phyloP scores from a whole-genome alignment of 2,888 invertebrate genomes.

The Amblyjoppa fuscipennis region DNA sequence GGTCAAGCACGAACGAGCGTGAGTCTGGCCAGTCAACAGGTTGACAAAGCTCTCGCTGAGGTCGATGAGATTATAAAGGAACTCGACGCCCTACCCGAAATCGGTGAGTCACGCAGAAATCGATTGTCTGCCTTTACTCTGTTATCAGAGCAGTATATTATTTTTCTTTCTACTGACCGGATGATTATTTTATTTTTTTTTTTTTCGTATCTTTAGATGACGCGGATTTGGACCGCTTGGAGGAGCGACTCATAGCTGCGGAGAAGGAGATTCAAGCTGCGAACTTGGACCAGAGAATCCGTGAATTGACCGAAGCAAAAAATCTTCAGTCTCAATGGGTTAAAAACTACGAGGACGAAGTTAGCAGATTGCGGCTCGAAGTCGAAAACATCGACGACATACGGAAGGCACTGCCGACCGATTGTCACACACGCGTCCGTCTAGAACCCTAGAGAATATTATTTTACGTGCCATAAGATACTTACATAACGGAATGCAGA shows the following conservation, averaged over 20 bases:
- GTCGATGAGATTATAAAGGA: slow-evolving; percentile 92
- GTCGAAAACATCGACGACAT: slow-evolving; percentile 94
- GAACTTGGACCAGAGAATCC: slow-evolving; percentile 92
- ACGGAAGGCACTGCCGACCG: slow-evolving; percentile 91
- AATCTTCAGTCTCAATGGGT: slow-evolving; percentile 88
- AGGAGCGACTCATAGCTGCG: slow-evolving; percentile 89
- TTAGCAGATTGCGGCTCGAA: slow-evolving; percentile 90
- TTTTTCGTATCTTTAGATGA: slow-evolving; percentile 85
- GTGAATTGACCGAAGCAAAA: slow-evolving; percentile 89
- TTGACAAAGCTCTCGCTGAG: slow-evolving; percentile 92
- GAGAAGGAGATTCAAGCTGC: slow-evolving; percentile 90
- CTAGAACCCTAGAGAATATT: slow-evolving; percentile 88
- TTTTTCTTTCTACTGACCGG: neutral
- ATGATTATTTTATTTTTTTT: neutral
- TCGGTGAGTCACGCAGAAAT: slow-evolving; percentile 83
- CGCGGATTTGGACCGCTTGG: slow-evolving; percentile 89
- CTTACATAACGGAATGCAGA: slow-evolving; percentile 50
- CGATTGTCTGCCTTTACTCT: neutral
- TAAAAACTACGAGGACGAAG: slow-evolving; percentile 92
- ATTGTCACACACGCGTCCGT: slow-evolving; percentile 92
- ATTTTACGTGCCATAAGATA: slow-evolving; percentile 67
- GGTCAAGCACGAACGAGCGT: slow-evolving; percentile 95
- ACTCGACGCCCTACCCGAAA: slow-evolving; percentile 90
- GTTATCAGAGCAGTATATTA: neutral
- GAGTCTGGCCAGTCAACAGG: slow-evolving; percentile 92